Base-by-base conservation (phyloP, 1,140 invertebrate species). In the Halyomorpha halys region DNA sequence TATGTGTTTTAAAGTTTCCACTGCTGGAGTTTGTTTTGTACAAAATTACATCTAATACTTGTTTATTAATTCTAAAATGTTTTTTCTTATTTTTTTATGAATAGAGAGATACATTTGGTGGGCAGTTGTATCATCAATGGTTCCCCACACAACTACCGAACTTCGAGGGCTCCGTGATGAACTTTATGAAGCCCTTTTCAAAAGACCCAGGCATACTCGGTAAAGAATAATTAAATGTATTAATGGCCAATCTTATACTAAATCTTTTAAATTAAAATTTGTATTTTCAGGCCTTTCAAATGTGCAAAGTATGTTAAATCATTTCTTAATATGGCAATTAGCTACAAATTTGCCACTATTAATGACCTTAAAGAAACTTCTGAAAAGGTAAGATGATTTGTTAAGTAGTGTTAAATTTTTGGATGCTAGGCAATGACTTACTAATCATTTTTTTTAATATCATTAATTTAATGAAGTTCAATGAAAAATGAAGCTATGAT, bases 81-180 rank as follows among this genome's bases (percentile, higher is more conserved):
- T 69, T 13, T 11, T 39, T 39, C 1, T 39, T 39, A 39, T 39
- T 39, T 39, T 1, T 39, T 39, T 8, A 30, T 39, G 4, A 39
- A 39, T 59, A 70, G 69, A 70, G 34, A 53, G 69, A 30, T 66
- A 68, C 44, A 62, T 70, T 13, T 70, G 69, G 69, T 70, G 69
- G 69, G 62, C 63, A 49, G 56, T 70, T 9, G 65, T 70, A n/a
- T 64, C 68, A 19, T 25, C 68, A 0, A 45, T 69, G 56, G 56
- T 63, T 1, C 65, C 68, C 3, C 68, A 70, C 45, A 66, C 69
- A 11, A 68, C 68, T 0, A 47, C 63, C 2, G 56, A 67, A 16
- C 49, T 70, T 63, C 61, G 69, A n/a, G 39, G 44, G 23, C 53
- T 68, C 19, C 67, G 62, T 59, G 67, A 68, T 53, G 65, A 66